These are phyloP conservation scores for Hyposoter didymator DNA, from an alignment of 2,888 invertebrate species.

Conservation along the genomic window DNA sequence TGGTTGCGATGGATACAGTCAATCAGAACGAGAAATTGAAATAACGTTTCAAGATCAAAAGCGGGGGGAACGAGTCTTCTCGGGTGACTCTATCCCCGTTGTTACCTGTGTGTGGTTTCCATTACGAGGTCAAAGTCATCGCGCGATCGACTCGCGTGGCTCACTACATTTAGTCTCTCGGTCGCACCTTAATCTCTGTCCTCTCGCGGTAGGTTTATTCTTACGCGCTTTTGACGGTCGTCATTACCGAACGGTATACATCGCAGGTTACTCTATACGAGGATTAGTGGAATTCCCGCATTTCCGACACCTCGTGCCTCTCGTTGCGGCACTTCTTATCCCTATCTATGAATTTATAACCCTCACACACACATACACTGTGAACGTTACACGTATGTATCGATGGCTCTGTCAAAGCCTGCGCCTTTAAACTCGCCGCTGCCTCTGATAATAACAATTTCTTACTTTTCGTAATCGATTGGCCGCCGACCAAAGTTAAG, in stretches of 20 bases:
- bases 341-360: constrained; percentile 48
- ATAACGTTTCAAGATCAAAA: constrained; percentile 31
- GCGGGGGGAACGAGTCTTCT: constrained; percentile 9
- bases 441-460: constrained; percentile 26
- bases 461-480: constrained; percentile 37
- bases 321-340: constrained; percentile 53
- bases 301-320: constrained; percentile 52
- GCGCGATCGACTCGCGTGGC: constrained; percentile 37
- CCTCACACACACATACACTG: not conserved
- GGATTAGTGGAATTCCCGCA: constrained; percentile 62
- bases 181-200: constrained; percentile 39
- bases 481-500: constrained; percentile 43
- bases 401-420: constrained; percentile 11
- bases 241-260: constrained; percentile 6
- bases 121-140: constrained; percentile 62
- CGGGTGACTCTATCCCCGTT: constrained; percentile 12
- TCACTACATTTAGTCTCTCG: constrained; percentile 19
- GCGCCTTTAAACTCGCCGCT: constrained; percentile 43
- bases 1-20: not conserved
- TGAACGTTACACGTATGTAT: not conserved
- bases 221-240: constrained; percentile 36
- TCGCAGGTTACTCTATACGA: constrained; percentile 47
- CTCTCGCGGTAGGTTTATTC: constrained; percentile 13
- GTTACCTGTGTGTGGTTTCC: constrained; percentile 35
- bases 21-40: not conserved